Conservation (phyloP, 2,888 invertebrate species). For the Mythimna impura region DNA sequence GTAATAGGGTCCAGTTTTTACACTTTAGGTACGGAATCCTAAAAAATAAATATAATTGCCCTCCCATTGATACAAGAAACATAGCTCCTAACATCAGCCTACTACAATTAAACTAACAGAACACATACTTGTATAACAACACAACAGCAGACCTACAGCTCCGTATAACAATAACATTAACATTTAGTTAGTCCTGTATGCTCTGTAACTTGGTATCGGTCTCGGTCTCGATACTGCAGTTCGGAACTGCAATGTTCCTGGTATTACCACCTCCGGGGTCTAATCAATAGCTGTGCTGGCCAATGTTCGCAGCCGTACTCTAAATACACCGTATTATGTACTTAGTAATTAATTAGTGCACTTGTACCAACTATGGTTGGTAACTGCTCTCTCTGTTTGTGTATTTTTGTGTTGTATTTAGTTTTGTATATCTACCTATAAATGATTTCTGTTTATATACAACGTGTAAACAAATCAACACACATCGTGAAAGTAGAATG, state of each 20-base stretch:
- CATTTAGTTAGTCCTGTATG: slow-evolving; percentile 59
- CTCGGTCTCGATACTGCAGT: slow-evolving; percentile 61
- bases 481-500: too few species aligned
- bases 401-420: slow-evolving; percentile 16
- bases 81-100: slow-evolving; percentile 12
- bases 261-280: slow-evolving; percentile 60
- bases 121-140: slow-evolving; percentile 24
- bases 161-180: slow-evolving; percentile 57
- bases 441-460: neutral
- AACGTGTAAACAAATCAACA: too few species aligned
- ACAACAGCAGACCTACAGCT: slow-evolving; percentile 25
- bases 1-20: too few species aligned
- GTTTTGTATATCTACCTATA: neutral
- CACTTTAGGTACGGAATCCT: too few species aligned
- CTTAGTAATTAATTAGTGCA: slow-evolving; percentile 59
- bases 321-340: slow-evolving; percentile 56
- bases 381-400: slow-evolving; percentile 14
- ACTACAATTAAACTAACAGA: slow-evolving; percentile 39
- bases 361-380: slow-evolving; percentile 27
- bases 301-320: slow-evolving; percentile 58
- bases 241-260: slow-evolving; percentile 58
- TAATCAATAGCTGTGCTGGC: slow-evolving; percentile 64
- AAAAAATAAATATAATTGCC: too few species aligned
- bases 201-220: slow-evolving; percentile 61
- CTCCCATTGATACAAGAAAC: neutral